Evolutionary conservation across 2,888 invertebrate genomes (phyloP).

Genomic region (Helicoverpa assulta): DNA sequence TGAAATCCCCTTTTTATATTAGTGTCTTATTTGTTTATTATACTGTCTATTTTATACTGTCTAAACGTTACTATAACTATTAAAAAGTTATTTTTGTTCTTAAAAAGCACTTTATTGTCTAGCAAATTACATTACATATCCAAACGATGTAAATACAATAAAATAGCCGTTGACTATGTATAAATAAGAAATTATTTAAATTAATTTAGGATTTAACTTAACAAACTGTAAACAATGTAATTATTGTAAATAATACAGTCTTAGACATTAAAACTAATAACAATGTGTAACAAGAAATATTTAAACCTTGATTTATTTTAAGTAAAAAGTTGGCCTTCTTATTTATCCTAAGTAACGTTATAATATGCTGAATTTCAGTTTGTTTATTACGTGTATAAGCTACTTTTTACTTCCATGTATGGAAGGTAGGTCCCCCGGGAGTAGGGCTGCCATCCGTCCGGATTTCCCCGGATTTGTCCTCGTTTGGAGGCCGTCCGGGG

Average conservation of each 20-base stretch:
- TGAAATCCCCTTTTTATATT: too few relatives aligned
- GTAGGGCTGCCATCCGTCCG: too few relatives aligned
- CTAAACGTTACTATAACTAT: too few relatives aligned
- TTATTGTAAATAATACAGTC: constrained; percentile 31
- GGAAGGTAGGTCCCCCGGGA: too few relatives aligned
- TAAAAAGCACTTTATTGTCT: too few relatives aligned
- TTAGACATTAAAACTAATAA: background rate
- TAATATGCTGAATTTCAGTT: background rate
- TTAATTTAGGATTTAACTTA: background rate
- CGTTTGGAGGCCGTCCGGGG: too few relatives aligned
- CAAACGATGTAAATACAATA: constrained; percentile 23
- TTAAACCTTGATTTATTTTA: background rate
- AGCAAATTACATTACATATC: constrained; percentile 6
- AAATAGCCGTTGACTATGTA: background rate
- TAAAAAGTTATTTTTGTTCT: too few relatives aligned
- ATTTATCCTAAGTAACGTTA: background rate
- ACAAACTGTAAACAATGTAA: constrained; percentile 4
- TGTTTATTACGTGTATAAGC: background rate
- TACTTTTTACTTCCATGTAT: too few relatives aligned
- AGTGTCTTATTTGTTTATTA: too few relatives aligned
- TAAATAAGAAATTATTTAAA: background rate
- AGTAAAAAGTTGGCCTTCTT: background rate
- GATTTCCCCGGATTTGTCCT: too few relatives aligned
- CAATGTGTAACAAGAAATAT: background rate
- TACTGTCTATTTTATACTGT: too few relatives aligned